Base-by-base conservation (phyloP, 2,113 vertebrate species). In the Ivindomyrus marchei region DNA sequence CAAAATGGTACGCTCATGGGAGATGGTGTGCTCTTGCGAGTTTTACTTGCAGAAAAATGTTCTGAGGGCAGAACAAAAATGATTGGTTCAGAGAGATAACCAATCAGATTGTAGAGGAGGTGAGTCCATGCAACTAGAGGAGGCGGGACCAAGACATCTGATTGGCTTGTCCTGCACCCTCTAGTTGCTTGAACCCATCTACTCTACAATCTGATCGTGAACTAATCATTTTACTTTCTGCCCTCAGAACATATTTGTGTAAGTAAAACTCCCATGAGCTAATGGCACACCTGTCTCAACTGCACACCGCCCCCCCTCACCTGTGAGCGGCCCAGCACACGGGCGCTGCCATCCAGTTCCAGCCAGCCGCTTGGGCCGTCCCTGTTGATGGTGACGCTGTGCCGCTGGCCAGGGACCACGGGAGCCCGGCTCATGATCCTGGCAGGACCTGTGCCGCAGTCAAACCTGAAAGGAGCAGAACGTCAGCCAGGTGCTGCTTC, bases 401-500 rank as follows among this genome's bases (percentile, higher is more conserved):
- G 95, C 96, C 97, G 97, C 19, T 85, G 93, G 0, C 95, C 96
- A 15, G 95, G 91, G 53, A 94, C 95, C 91, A 97, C 93, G 92
- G 93, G 95, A 47, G 92, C 94, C 89, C 96, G 93, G 90, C 95
- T 97, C 0, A 53, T 89, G 85, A 97, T 94, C 62, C 94, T 27
- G 24, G 95, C 96, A 9, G 93, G 90, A 21, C 97, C 97, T 0
- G 96, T 96, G 74, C 96, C 97, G 91, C 97, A 97, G 52, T 97
- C 96, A 93, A 96, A 97, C 91, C 97, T 97, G 89, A 13, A 0
- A 88, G 36, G 27, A 24, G 42, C 83, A 47, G 39, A 88, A n/a
- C 4, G 85, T 66, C 88, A 53, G 46, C 74, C 74, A 80, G 13
- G 36, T 19, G 31, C 36, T 7, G 74, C 5, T 80, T 6, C 36